phyloP scores from a whole-genome alignment of 1,140 invertebrate species.

The Anastatus disparis region DNA sequence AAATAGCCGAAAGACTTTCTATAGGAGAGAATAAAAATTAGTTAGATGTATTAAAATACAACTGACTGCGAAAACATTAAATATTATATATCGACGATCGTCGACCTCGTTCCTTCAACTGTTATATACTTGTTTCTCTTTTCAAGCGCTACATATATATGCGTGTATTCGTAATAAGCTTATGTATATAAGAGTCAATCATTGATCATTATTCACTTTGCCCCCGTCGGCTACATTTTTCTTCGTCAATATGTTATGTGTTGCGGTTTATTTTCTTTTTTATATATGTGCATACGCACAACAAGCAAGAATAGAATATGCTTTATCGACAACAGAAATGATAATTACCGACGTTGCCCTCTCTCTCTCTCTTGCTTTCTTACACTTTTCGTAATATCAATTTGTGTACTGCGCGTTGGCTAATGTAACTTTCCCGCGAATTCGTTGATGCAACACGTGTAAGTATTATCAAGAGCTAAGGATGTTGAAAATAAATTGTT shows the following conservation, averaged over 20 bases:
- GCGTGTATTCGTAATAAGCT: too few relatives aligned
- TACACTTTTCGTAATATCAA: background rate
- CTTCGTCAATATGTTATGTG: conserved; percentile 30
- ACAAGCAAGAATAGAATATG: background rate
- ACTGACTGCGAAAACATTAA: background rate
- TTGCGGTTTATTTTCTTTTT: too few relatives aligned
- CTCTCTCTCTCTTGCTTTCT: too few relatives aligned
- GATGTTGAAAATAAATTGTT: too few relatives aligned
- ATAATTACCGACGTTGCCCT: conserved; percentile 26
- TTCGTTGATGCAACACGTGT: too few relatives aligned
- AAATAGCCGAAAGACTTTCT: too few relatives aligned
- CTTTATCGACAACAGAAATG: background rate
- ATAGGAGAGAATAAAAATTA: too few relatives aligned
- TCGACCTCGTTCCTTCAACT: conserved; percentile 37
- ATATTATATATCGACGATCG: background rate
- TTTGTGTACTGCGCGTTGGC: background rate
- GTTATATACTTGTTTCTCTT: background rate
- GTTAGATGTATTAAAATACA: too few relatives aligned
- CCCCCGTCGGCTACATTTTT: conserved; percentile 44
- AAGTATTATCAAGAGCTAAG: too few relatives aligned
- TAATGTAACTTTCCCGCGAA: background rate
- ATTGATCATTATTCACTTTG: conserved; percentile 44
- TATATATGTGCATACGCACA: too few relatives aligned
- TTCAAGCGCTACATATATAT: too few relatives aligned
- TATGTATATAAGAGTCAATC: too few relatives aligned